Conservation (phyloP, 1,140 invertebrate genomes). For the Drosophila novamexicana region DNA sequence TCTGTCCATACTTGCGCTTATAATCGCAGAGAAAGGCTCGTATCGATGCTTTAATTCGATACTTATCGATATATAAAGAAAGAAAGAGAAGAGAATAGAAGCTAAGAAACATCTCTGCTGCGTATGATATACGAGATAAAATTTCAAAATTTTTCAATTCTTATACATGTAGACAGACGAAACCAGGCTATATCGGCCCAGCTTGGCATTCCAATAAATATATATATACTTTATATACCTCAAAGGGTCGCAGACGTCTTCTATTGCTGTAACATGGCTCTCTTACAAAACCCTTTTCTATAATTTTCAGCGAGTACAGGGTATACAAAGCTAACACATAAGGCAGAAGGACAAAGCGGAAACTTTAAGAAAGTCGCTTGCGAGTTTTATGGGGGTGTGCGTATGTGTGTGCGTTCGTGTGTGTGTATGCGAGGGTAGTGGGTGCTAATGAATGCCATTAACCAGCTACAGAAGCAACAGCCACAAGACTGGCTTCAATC, state of each 20-base stretch:
- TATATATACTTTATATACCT: too few species aligned
- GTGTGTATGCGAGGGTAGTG: slow-evolving; percentile 4
- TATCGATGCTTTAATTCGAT: not conserved
- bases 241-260: too few species aligned
- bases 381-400: not conserved
- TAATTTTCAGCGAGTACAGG: not conserved
- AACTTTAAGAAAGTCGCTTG: slow-evolving; percentile 36
- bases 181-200: too few species aligned
- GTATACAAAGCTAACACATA: slow-evolving; percentile 1
- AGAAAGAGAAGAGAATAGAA: too few species aligned
- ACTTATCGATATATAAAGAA: not conserved
- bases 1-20: too few species aligned
- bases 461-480: slow-evolving; percentile 14
- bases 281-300: not conserved
- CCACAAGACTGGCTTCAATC: slow-evolving; percentile 53
- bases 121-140: too few species aligned
- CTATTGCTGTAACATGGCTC: not conserved
- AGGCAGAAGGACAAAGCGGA: slow-evolving; percentile 11
- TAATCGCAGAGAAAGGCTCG: too few species aligned
- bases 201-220: too few species aligned
- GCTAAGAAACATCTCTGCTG: too few species aligned
- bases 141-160: too few species aligned
- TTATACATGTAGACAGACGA: too few species aligned
- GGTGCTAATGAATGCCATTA: slow-evolving; percentile 65
- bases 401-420: slow-evolving; percentile 12